phyloP scores from a whole-genome alignment of 1,140 invertebrate species.

The Zaprionus tsacasi region DNA sequence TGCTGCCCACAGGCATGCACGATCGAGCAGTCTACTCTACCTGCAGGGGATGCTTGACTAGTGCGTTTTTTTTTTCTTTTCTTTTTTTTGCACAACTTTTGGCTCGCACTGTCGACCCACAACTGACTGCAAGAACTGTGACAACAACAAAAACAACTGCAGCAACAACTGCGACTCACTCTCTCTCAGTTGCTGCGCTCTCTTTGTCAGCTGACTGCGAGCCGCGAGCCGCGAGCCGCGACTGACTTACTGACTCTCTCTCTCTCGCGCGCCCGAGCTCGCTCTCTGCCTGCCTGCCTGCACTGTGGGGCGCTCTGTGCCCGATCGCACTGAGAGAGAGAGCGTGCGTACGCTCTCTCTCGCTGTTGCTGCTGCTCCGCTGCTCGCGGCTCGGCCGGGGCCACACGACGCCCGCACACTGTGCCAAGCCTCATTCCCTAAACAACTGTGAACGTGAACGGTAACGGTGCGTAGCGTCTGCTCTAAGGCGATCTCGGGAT shows the following conservation, averaged over 20 bases:
- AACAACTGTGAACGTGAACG: conserved; percentile 79
- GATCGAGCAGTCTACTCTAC: background rate
- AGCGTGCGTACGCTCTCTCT: background rate
- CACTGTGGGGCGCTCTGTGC: background rate
- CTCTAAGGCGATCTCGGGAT: conserved; percentile 13
- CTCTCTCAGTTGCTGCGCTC: conserved; percentile 33
- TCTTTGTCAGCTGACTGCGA: conserved; percentile 37
- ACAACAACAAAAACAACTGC: background rate
- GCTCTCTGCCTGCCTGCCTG: background rate
- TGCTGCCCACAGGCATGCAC: background rate
- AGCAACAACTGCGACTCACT: background rate
- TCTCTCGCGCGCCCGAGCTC: conserved; percentile 6
- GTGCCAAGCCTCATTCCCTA: conserved; percentile 63
- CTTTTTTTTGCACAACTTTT: background rate
- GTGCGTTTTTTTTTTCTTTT: background rate
- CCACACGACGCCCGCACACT: conserved; percentile 50
- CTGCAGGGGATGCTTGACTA: background rate
- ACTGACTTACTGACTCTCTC: conserved; percentile 1
- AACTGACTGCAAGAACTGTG: background rate
- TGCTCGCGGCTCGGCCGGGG: conserved; percentile 7
- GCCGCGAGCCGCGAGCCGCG: background rate
- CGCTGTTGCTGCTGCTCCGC: background rate
- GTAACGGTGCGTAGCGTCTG: conserved; percentile 58
- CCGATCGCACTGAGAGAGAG: background rate
- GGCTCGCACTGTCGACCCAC: background rate